These are phyloP conservation scores for Linurgus olivaceus DNA, from an alignment of 2,797 vertebrate genomes.

Conservation along the genomic window DNA sequence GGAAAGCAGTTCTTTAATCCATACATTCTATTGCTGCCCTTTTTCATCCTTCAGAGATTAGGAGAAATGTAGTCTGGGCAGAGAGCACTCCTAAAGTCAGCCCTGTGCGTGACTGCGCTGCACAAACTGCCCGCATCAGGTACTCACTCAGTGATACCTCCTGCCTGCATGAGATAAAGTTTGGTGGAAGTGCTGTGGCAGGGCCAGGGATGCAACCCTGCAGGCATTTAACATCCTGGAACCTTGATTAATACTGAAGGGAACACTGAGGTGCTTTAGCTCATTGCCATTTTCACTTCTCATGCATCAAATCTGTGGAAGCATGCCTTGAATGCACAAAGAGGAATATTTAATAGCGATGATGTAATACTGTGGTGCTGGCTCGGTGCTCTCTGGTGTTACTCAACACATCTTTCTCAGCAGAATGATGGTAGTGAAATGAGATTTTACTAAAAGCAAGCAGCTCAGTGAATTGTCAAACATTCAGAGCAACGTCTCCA, in stretches of 20 bases:
- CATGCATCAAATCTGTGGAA: neutral
- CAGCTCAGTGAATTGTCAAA: neutral
- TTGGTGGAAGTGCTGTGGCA: neutral
- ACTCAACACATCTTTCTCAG: conserved; percentile 20
- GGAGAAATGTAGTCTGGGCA: neutral
- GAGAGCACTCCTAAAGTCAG: neutral
- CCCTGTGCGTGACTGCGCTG: neutral
- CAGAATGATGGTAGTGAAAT: conserved; percentile 53
- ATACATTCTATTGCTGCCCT: neutral
- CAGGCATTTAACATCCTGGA: neutral
- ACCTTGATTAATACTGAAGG: conserved; percentile 7
- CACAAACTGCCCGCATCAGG: neutral
- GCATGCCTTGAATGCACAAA: neutral
- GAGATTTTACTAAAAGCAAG: conserved; percentile 64
- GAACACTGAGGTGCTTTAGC: neutral
- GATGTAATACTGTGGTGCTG: neutral
- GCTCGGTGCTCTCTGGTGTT: neutral
- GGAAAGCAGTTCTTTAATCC: neutral
- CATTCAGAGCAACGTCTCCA: neutral
- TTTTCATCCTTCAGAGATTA: neutral
- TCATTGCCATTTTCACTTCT: neutral
- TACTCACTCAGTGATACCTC: accelerated
- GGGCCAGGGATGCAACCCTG: neutral
- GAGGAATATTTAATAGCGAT: conserved; percentile 11
- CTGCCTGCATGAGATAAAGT: neutral